Evolutionary conservation across 2,797 vertebrate genomes (phyloP), one percentile per base, ranked within the genome.

Genomic region (Perodicticus potto): DNA sequence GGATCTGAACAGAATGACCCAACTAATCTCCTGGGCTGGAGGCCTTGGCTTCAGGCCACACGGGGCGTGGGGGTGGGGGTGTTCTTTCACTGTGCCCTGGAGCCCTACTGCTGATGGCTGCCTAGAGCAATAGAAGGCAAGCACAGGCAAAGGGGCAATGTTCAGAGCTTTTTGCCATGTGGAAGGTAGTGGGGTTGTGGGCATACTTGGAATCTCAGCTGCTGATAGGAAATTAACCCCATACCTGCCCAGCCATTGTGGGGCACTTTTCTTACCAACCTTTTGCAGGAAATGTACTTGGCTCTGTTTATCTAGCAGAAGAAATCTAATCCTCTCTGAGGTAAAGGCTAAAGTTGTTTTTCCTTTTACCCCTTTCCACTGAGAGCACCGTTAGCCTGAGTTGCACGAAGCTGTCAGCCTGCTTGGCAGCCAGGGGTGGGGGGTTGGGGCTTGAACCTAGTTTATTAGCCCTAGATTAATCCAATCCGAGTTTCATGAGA

Each of bases 401-500:
- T 90, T 97, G 91, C 96, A 97, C 96, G 97, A 97, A 97, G 93
- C 97, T 97, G 95, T 98, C 89, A 43, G 97, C 96, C 98, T 96
- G 76, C 96, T 97, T 98, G 98, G 98, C 98, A 98, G 96, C 89
- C 86, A 45, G 1, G 2, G 13, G 34, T 20, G 23, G 73, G 45
- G 55, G 97, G 96, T 93, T 45, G 59, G 95, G 92, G 92, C 92
- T 61, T 73, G 88, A 94, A 74, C 65, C 97, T 96, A 95, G 96
- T 96, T 96, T 98, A 94, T 98, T 97, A 98, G 97, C 81, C 97
- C 92, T 88, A 63, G 91, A 97, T 98, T 97, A 98, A 98, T 98
- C 98, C 95, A 97, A 90, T 98, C 98, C 97, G 98, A 98, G 94
- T 98, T 98, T 98, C 98, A 97, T 98, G 98, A 97, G 98, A 98